These are phyloP conservation scores for Notiomystis cincta DNA, from an alignment of 2,113 vertebrate species.

Conservation along the genomic window DNA sequence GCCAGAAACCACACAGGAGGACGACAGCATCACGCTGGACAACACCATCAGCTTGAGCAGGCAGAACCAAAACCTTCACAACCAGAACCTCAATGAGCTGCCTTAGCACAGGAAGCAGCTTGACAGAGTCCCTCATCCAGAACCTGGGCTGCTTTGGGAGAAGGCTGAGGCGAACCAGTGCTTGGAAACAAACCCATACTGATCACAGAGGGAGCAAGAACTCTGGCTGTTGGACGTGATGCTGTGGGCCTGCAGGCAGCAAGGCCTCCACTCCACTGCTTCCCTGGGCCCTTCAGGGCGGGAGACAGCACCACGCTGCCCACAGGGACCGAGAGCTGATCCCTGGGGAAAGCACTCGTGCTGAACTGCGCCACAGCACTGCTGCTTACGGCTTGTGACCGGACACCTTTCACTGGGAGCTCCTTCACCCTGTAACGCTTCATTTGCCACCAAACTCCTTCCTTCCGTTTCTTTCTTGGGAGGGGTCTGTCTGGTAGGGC, in stretches of 20 bases:
- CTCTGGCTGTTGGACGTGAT: background rate
- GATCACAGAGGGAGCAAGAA: background rate
- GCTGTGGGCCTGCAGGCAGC: background rate
- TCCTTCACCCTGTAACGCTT: background rate
- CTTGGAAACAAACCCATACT: background rate
- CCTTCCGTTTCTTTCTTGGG: background rate
- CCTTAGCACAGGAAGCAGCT: conserved; percentile 56
- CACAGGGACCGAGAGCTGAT: background rate
- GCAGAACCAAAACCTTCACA: conserved; percentile 69
- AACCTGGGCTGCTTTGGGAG: background rate
- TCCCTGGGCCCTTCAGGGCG: accelerated
- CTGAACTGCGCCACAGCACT: background rate
- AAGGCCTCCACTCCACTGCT: background rate
- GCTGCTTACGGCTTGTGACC: background rate
- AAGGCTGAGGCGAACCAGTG: background rate
- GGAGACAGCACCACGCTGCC: accelerated
- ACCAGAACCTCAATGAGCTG: conserved; percentile 79
- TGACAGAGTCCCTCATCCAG: accelerated
- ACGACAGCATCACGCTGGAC: conserved; percentile 70
- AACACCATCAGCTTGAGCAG: conserved; percentile 76
- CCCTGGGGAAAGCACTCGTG: accelerated
- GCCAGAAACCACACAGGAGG: conserved; percentile 80
- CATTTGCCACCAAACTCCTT: background rate
- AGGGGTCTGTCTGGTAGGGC: background rate
- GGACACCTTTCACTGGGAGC: background rate